Conservation (phyloP, 2,113 vertebrate genomes). For the Cryptomyrus ogoouensis region DNA sequence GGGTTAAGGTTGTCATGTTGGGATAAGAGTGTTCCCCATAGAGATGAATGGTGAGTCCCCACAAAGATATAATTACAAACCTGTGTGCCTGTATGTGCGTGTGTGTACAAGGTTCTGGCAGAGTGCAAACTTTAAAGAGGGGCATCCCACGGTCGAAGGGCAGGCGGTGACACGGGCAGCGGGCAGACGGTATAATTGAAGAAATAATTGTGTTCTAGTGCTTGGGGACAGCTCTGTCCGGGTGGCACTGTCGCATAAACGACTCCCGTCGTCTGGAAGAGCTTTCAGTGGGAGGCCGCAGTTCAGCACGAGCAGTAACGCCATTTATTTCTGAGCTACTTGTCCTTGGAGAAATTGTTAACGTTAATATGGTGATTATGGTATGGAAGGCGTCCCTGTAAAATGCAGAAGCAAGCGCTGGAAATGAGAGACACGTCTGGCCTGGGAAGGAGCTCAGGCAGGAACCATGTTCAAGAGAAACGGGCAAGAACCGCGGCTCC, state of each 20-base stretch:
- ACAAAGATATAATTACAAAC: background rate
- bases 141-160: background rate
- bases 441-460: background rate
- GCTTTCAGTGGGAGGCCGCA: too few species aligned
- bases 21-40: too few species aligned
- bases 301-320: background rate
- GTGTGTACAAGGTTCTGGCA: background rate
- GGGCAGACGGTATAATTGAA: constrained; percentile 7
- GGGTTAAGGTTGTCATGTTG: too few species aligned
- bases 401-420: background rate
- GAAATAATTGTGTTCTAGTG: constrained; percentile 12
- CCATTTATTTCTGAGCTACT: background rate
- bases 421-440: background rate
- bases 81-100: background rate
- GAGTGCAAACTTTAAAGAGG: background rate
- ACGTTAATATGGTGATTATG: background rate
- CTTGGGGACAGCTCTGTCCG: constrained; percentile 2
- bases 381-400: background rate
- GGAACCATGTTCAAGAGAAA: too few species aligned
- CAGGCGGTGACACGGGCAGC: background rate
- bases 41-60: too few species aligned
- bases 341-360: background rate
- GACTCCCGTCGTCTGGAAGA: background rate
- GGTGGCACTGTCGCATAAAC: background rate
- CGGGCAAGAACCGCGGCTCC: background rate